Percentiles rank a stretch among this genome's conserved stretches.
Conservation (phyloP, 1,140 invertebrate genomes). For the Neoseiulus cucumeris region DNA sequence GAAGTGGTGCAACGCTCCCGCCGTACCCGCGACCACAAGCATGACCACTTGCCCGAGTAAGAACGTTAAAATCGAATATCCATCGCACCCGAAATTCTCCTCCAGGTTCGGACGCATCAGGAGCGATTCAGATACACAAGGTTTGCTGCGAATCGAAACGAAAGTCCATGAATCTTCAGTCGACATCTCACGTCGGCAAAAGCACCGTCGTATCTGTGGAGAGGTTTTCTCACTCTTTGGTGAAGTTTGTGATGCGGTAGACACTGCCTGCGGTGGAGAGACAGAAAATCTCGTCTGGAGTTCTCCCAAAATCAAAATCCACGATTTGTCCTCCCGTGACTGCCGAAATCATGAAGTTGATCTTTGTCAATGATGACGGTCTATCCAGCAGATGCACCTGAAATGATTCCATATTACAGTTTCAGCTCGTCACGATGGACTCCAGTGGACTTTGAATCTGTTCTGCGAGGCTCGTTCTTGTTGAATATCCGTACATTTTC, state of each 20-base stretch:
- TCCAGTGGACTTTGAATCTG: too few relatives aligned
- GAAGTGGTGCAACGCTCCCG: slow-evolving; percentile 14
- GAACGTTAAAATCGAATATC: slow-evolving; percentile 13
- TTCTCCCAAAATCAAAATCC: neutral
- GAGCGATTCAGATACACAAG: neutral
- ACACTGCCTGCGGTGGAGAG: neutral
- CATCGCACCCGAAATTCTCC: slow-evolving; percentile 12
- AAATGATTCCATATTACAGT: too few relatives aligned
- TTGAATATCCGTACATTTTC: too few relatives aligned
- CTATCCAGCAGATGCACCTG: neutral
- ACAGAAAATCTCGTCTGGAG: neutral
- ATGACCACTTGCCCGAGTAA: slow-evolving; percentile 11
- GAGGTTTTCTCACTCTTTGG: too few relatives aligned
- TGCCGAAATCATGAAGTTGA: neutral
- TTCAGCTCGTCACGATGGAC: too few relatives aligned
- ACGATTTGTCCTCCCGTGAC: neutral
- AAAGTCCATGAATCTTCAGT: neutral
- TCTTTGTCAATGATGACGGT: neutral
- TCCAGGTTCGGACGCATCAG: slow-evolving; percentile 10
- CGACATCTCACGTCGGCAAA: too few relatives aligned
- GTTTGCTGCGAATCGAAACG: neutral
- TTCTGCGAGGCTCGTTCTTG: too few relatives aligned
- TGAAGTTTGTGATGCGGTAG: neutral
- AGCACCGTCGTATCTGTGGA: too few relatives aligned
- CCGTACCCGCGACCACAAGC: slow-evolving; percentile 11